Conservation (phyloP, 2,113 vertebrate genomes). For the Laticauda colubrina region DNA sequence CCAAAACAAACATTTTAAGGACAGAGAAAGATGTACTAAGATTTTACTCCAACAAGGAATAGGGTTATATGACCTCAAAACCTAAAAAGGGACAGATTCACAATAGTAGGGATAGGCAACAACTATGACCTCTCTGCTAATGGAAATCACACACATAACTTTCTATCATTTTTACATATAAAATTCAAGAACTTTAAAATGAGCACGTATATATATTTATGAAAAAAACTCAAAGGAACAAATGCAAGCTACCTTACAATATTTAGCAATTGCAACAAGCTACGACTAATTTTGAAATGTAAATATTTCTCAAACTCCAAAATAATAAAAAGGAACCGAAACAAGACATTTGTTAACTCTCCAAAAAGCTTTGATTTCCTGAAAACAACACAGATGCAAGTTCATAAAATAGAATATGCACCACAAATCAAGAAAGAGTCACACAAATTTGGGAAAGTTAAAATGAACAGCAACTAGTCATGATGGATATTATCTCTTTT, state of each 20-base stretch:
- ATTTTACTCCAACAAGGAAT: not conserved
- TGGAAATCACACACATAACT: not conserved
- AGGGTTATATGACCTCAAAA: not conserved
- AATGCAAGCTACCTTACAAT: not conserved
- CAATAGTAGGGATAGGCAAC: not conserved
- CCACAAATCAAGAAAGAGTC: not conserved
- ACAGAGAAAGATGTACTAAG: not conserved
- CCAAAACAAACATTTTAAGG: not conserved
- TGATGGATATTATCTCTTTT: not conserved
- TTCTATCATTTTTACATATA: not conserved
- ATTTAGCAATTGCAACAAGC: not conserved
- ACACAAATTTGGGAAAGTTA: not conserved
- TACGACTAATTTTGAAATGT: not conserved
- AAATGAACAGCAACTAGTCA: not conserved
- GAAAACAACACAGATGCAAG: not conserved
- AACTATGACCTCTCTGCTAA: not conserved
- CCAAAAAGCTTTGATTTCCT: not conserved
- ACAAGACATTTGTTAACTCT: not conserved
- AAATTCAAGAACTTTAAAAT: not conserved
- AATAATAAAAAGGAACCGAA: not conserved
- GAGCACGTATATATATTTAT: not conserved
- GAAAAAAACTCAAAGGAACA: not conserved
- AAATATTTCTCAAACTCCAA: not conserved
- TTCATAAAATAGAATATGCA: not conserved
- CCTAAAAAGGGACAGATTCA: not conserved